A percentile compares a stretch with the other conserved stretches of the same genome.
Evolutionary conservation across 2,797 vertebrate species (phyloP).

Genomic region (Premnoplex brunnescens): DNA sequence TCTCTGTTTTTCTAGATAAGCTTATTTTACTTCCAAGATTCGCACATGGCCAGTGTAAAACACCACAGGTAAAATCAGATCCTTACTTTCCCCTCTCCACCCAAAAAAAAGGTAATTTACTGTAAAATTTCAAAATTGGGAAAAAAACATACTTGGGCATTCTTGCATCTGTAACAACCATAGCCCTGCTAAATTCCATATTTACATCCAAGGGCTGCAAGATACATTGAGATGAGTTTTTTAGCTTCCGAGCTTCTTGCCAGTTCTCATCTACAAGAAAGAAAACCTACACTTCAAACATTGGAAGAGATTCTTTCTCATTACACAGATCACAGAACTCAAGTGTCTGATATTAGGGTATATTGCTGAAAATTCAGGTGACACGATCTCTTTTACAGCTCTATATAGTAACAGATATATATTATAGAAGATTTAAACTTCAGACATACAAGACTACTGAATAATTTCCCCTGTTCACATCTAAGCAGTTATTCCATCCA

Average conservation of each 20-base stretch:
- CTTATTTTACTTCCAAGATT: neutral
- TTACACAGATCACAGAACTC: neutral
- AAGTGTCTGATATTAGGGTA: neutral
- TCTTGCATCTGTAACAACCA: constrained; percentile 92
- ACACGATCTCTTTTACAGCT: fast-evolving
- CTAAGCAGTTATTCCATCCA: neutral
- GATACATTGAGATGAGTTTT: constrained; percentile 87
- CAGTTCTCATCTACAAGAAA: constrained; percentile 86
- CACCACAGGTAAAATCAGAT: neutral
- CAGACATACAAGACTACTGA: neutral
- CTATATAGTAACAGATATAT: neutral
- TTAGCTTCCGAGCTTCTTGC: constrained; percentile 89
- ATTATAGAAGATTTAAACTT: neutral
- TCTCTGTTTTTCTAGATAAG: neutral
- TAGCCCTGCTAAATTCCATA: constrained; percentile 90
- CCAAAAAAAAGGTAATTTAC: neutral
- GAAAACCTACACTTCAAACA: neutral
- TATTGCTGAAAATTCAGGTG: neutral
- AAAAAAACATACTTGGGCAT: constrained; percentile 89
- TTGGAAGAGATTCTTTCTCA: neutral
- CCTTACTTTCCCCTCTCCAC: neutral
- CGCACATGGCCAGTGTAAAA: fast-evolving
- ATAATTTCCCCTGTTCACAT: neutral
- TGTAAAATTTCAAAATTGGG: neutral
- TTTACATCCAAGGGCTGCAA: constrained; percentile 92